phyloP scores from a whole-genome alignment of 2,113 vertebrate species.

The Dermatemys mawii region DNA sequence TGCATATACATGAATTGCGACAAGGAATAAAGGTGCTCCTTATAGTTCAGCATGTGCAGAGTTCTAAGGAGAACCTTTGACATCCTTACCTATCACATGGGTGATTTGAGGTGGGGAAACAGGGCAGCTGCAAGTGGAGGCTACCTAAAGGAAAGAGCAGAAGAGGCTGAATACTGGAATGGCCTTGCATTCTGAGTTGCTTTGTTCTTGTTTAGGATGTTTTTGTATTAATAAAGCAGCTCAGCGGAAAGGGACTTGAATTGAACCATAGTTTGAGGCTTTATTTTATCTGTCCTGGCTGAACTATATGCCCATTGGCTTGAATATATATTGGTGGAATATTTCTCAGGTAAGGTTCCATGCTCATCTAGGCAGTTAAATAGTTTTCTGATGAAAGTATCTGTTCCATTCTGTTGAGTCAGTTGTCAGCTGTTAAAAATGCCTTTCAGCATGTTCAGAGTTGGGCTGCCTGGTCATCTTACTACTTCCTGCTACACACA shows the following conservation, averaged over 20 bases:
- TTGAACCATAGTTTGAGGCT: background rate
- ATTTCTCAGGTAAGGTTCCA: background rate
- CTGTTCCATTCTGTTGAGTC: background rate
- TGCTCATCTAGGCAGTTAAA: background rate
- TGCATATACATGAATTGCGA: background rate
- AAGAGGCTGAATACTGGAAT: background rate
- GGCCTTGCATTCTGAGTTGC: background rate
- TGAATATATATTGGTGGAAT: background rate
- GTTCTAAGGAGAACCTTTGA: background rate
- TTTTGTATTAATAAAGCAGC: background rate
- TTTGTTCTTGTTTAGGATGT: background rate
- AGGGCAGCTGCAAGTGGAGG: background rate
- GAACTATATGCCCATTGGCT: background rate
- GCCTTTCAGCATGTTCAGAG: background rate
- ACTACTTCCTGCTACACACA: fast-evolving
- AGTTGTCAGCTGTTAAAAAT: background rate
- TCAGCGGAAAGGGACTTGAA: background rate
- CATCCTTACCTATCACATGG: background rate
- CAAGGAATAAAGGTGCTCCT: background rate
- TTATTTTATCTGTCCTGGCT: background rate
- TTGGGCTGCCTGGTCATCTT: background rate
- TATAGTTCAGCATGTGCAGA: background rate
- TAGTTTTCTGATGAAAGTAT: background rate
- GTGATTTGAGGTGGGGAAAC: background rate
- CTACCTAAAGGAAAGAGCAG: background rate